Evolutionary conservation across 1,140 invertebrate species (phyloP).

Genomic region (Lordiphosa mommai): DNA sequence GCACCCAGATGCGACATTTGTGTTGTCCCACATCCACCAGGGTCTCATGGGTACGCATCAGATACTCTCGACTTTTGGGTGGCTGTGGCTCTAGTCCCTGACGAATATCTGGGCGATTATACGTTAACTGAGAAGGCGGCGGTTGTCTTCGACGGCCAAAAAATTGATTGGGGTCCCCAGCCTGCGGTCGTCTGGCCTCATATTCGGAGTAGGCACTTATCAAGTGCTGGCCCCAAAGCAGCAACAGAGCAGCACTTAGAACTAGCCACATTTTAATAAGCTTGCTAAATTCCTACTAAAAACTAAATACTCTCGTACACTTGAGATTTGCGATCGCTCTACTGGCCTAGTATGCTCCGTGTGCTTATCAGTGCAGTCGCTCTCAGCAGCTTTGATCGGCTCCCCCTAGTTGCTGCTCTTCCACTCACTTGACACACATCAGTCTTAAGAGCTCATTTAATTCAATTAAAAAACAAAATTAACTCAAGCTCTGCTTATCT

Average conservation of each 20-base stretch:
- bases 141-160: constrained; percentile 2
- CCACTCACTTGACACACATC: constrained; percentile 32
- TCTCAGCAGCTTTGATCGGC: not conserved
- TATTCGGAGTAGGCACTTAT: constrained; percentile 35
- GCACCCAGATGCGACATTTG: constrained; percentile 67
- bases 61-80: constrained; percentile 35
- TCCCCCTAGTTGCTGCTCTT: not conserved
- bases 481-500: constrained; percentile 36
- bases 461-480: constrained; percentile 34
- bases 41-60: constrained; percentile 43
- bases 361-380: constrained; percentile 40
- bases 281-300: constrained; percentile 52
- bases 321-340: constrained; percentile 17
- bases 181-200: constrained; percentile 15
- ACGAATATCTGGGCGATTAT: constrained; percentile 22
- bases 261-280: constrained; percentile 19
- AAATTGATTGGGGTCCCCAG: constrained; percentile 3
- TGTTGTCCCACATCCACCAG: constrained; percentile 18
- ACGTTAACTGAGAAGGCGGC: constrained; percentile 4
- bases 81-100: not conserved
- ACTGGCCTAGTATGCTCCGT: constrained; percentile 25
- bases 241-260: constrained; percentile 12
- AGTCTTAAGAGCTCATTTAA: constrained; percentile 7
- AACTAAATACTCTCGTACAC: not conserved
- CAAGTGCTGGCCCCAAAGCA: constrained; percentile 11